Conservation (phyloP, 2,797 vertebrate genomes). For the Propithecus perrieri region DNA sequence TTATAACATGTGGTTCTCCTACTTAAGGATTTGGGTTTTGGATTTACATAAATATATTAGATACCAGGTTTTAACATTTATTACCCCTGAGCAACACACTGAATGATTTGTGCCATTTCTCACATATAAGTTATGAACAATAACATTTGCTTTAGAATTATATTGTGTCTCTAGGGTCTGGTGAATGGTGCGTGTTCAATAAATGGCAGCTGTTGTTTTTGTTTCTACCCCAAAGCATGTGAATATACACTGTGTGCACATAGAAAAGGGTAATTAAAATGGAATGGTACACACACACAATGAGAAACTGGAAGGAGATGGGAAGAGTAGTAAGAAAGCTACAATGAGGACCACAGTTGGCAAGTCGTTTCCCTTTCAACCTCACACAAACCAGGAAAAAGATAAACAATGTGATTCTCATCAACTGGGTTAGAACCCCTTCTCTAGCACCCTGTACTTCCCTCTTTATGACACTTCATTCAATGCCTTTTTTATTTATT, state of each 20-base stretch:
- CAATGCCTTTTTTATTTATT: background rate
- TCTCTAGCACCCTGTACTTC: background rate
- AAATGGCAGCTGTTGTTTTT: background rate
- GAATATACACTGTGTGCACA: background rate
- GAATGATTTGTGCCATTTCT: background rate
- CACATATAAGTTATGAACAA: background rate
- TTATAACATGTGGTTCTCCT: background rate
- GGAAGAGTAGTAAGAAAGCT: too few relatives aligned
- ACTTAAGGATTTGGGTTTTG: background rate
- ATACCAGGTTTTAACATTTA: background rate
- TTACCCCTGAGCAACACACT: background rate
- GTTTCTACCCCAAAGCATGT: background rate
- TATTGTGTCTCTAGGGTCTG: background rate
- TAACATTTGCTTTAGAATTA: background rate
- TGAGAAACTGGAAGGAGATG: background rate
- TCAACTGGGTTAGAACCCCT: accelerated
- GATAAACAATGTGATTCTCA: accelerated
- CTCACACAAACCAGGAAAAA: too few relatives aligned
- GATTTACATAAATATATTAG: background rate
- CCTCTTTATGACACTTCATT: background rate
- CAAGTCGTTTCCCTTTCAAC: background rate
- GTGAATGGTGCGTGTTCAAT: background rate
- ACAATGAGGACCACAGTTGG: background rate
- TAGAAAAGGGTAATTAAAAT: background rate
- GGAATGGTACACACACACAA: background rate